Conservation (phyloP, 2,113 vertebrate genomes). For the Ophthalmolycus amberensis region DNA sequence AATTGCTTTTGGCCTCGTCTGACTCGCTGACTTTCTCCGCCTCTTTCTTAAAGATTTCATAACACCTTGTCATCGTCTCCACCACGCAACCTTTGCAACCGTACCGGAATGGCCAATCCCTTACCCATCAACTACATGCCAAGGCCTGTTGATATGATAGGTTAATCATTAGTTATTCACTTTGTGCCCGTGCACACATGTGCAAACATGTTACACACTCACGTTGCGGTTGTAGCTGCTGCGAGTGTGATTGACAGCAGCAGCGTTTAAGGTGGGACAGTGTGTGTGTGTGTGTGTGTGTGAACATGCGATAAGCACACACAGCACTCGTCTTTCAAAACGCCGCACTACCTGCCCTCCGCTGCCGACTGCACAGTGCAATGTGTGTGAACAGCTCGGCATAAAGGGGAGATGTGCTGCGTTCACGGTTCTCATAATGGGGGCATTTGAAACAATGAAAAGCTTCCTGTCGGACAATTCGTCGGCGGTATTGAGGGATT, state of each 20-base stretch:
- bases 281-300: slow-evolving; percentile 11
- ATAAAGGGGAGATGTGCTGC: slow-evolving; percentile 39
- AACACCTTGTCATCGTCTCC: neutral
- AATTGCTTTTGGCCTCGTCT: neutral
- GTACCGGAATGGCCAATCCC: neutral
- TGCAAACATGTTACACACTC: slow-evolving; percentile 10
- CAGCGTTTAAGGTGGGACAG: slow-evolving; percentile 33
- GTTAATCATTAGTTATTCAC: too few relatives aligned
- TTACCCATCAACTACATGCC: too few relatives aligned
- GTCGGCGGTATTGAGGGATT: neutral
- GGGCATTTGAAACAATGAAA: slow-evolving; percentile 25
- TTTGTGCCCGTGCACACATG: neutral
- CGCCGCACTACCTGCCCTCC: neutral
- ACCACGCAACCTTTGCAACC: neutral
- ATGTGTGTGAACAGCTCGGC: slow-evolving; percentile 22
- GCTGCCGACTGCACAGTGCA: neutral
- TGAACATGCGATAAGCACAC: slow-evolving; percentile 27
- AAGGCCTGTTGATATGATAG: too few relatives aligned
- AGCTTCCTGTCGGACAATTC: slow-evolving; percentile 9
- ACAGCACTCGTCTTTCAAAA: slow-evolving; percentile 31
- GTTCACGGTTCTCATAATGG: slow-evolving; percentile 5
- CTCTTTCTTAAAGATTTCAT: slow-evolving; percentile 4
- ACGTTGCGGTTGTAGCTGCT: slow-evolving; percentile 17
- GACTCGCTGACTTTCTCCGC: neutral
- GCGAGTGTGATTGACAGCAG: slow-evolving; percentile 63